Evolutionary conservation across 2,888 invertebrate species (phyloP), one percentile per base, ranked within the genome.

Genomic region (Aphodius sticticus): DNA sequence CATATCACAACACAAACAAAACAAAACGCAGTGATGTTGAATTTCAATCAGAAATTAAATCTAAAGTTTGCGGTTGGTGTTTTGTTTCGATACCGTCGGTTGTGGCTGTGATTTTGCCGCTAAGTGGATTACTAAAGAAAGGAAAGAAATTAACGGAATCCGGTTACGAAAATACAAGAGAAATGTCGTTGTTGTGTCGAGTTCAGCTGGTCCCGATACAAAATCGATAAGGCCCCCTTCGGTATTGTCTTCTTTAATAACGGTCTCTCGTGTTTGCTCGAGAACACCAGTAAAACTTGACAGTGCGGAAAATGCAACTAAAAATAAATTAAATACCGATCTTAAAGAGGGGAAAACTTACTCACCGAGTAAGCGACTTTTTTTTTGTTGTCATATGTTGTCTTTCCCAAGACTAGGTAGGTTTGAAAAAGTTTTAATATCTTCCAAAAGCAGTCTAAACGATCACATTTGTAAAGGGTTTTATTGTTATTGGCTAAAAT

Each of bases 121-220:
- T 53, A 53, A 53, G 53, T 53, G 53, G 53, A 53, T 53, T 53
- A 53, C 53, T 53, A 53, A n/a, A 53, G 53, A 53, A 53, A 53
- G 3, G 53, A 53, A 53, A 53, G 53, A 53, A 53, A 53, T 53
- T 53, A 53, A 53, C 53, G 53, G 53, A 53, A 53, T 53, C 53
- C 53, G 53, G 53, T 53, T 53, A 53, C 53, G 53, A 53, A 53
- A 53, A 53, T 53, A 53, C 53, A 53, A 12, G 53, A 53, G 53
- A 53, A 53, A 53, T 53, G 53, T 53, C 53, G 53, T 5, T 5
- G 12, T 53, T 53, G 9, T 53, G 53, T 53, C 53, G 53, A 53
- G 53, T 53, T 12, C 53, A 53, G 53, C 53, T 5, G 53, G 53
- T 53, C 53, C 4, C 53, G 53, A 53, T 53, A 53, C 53, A 12